Conservation (phyloP, 2,113 vertebrate species). For the Taxidea taxus region DNA sequence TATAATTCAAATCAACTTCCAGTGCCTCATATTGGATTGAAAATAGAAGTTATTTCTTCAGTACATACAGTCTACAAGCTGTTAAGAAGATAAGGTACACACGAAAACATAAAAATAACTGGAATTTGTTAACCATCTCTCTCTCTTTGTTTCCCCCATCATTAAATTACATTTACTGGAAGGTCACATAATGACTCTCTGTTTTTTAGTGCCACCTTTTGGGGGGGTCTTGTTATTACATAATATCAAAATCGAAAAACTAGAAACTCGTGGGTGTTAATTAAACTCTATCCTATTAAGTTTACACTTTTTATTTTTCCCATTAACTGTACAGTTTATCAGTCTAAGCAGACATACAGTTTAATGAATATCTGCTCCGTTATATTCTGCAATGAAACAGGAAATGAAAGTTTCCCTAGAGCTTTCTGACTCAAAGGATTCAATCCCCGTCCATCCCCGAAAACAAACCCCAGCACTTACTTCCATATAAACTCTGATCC, state of each 20-base stretch:
- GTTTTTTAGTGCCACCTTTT: slow-evolving; percentile 84
- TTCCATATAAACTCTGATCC: not conserved
- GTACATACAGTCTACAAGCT: not conserved
- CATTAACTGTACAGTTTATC: not conserved
- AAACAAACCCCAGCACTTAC: not conserved
- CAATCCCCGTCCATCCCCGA: not conserved
- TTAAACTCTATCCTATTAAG: not conserved
- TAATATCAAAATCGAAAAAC: slow-evolving; percentile 11
- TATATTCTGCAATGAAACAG: not conserved
- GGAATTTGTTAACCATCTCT: not conserved
- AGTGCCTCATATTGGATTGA: not conserved
- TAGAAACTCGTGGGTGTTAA: not conserved
- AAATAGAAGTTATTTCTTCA: not conserved
- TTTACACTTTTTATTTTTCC: not conserved
- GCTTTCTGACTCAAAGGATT: not conserved
- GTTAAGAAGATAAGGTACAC: not conserved
- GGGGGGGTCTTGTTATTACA: slow-evolving; percentile 80
- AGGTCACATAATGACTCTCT: slow-evolving; percentile 44
- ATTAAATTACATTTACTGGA: not conserved
- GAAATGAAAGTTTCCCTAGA: not conserved
- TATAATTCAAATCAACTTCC: not conserved
- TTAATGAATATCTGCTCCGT: not conserved
- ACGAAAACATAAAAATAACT: not conserved
- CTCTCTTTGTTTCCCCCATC: not conserved
- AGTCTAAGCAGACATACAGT: not conserved